Evolutionary conservation across 53 echinoderm and acorn worm species (phyloP), one percentile per base, ranked within the genome.

Genomic region (Holothuria leucospilota): DNA sequence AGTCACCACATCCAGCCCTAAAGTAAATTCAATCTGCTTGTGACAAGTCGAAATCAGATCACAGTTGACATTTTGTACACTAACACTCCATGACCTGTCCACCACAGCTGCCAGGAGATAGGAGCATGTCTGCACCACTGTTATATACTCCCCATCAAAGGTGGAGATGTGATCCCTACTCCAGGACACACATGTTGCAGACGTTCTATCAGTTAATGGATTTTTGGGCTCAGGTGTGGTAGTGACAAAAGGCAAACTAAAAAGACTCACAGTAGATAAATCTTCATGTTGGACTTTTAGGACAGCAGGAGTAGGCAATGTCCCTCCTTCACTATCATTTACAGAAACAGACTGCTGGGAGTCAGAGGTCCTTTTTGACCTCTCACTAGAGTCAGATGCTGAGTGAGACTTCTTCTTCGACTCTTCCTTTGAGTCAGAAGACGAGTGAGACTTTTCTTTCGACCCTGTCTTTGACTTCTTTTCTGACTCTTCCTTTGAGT

Each of bases 141-240:
- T 96, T 51, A 91, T 91, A 51, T 91, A 73, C 3, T 85, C n/a
- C 23, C 87, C 89, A 63, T 96, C 96, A 85, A 96, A 96, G 28
- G 93, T 91, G 14, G 82, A 61, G 81, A 87, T 91, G 78, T 96
- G 96, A 81, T 93, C 96, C 34, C 96, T 79, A 59, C 91, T 96
- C 96, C 93, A 96, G 5, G 95, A 87, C 21, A 85, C 51, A 62
- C 95, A 95, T 0, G 91, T 93, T 34, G 95, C 93, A 39, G 88
- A 95, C 13, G 91, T 78, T 46, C 90, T 51, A 40, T 79, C 21
- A 21, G 74, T 62, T 38, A 90, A 69, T 52, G 28, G 79, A 24
- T 78, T 78, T 8, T 56, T 59, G n/a, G 62, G 21, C 14, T 40
- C 42, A 6, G 14, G 40, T n/a, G 66, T 63, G 18, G 63, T 39